Conservation (phyloP, 2,888 invertebrate genomes). For the Podotricha telesiphe region DNA sequence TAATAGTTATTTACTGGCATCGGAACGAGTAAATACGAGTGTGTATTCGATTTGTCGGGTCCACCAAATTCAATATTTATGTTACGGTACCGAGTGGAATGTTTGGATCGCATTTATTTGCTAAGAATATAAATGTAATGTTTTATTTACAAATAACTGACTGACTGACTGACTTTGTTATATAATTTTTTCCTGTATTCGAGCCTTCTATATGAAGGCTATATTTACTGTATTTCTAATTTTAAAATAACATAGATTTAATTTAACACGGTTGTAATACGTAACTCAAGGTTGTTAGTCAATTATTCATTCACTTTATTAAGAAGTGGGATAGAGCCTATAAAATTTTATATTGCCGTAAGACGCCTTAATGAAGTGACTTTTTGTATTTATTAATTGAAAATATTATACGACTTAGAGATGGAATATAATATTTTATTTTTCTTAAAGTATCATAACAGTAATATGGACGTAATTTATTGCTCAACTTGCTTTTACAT, state of each 20-base stretch:
- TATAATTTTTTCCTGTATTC: neutral
- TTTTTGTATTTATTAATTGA: too few species aligned
- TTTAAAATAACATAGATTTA: too few species aligned
- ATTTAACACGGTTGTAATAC: neutral
- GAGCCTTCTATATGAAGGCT: neutral
- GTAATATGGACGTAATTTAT: too few species aligned
- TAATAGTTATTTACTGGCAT: constrained; percentile 50
- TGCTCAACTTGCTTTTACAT: too few species aligned
- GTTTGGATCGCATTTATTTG: constrained; percentile 22
- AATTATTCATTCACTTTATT: neutral
- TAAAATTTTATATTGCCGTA: neutral
- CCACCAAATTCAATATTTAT: constrained; percentile 46
- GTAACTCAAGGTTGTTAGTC: neutral
- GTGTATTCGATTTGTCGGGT: constrained; percentile 46
- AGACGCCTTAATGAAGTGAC: neutral
- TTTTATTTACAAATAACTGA: constrained; percentile 15
- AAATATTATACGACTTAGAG: too few species aligned
- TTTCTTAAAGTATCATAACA: too few species aligned
- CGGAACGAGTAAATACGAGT: constrained; percentile 47
- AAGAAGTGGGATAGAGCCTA: neutral
- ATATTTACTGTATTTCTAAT: too few species aligned
- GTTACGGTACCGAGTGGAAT: constrained; percentile 35
- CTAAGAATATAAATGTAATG: constrained; percentile 8
- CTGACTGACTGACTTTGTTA: neutral
- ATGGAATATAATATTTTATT: too few species aligned